A percentile compares a stretch with the other conserved stretches of the same genome.
These are phyloP conservation scores for Eriocheir sinensis DNA, from an alignment of 1,140 invertebrate species.

Conservation along the genomic window DNA sequence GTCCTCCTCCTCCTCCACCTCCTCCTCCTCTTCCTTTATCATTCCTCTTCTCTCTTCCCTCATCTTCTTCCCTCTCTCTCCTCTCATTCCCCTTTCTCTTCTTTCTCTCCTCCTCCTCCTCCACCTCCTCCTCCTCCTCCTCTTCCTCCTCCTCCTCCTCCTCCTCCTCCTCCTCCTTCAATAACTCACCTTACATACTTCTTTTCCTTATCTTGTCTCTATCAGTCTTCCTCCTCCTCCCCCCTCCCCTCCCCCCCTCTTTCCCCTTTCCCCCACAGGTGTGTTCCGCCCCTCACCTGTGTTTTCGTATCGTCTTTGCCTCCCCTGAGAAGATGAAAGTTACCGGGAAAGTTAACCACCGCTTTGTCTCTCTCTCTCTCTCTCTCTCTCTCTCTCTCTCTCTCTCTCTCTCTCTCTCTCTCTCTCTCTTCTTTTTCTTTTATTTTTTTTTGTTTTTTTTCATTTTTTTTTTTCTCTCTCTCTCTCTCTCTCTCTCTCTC, in stretches of 20 bases:
- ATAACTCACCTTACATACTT: too few species aligned
- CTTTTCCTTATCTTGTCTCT: background rate
- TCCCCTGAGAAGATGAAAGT: background rate
- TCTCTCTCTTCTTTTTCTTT: too few species aligned
- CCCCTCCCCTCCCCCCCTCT: background rate
- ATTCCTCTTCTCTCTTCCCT: background rate
- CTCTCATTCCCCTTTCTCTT: background rate
- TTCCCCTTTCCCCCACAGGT: too few species aligned
- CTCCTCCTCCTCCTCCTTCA: background rate
- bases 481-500: slow-evolving; percentile 15
- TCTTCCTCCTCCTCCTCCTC: background rate
- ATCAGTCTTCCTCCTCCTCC: background rate
- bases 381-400: background rate
- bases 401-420: slow-evolving; percentile 6
- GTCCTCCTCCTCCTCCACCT: background rate
- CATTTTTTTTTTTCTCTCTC: background rate
- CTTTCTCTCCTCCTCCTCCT: background rate
- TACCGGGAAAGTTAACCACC: background rate
- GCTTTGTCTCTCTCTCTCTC: background rate
- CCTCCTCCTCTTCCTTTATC: too few species aligned
- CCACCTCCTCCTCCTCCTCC: background rate
- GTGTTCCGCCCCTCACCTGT: background rate
- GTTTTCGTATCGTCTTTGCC: background rate
- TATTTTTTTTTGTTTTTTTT: background rate
- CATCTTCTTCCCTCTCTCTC: too few species aligned